phyloP scores from a whole-genome alignment of 1,140 invertebrate species.

The Danaus melanippus region DNA sequence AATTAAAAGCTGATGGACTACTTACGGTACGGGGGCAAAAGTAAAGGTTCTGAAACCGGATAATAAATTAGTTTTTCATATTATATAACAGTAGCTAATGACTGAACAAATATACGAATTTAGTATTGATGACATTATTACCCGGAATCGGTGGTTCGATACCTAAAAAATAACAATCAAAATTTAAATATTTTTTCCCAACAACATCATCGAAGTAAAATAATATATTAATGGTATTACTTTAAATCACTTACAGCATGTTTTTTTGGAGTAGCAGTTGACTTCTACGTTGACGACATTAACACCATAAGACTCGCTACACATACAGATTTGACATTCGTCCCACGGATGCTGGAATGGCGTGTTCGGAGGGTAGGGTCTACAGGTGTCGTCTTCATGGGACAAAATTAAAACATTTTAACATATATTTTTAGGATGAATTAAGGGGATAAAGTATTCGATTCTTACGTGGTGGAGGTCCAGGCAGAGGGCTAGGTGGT shows the following conservation, averaged over 20 bases:
- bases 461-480: constrained; percentile 49
- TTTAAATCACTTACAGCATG: constrained; percentile 45
- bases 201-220: too few species aligned
- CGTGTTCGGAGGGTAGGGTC: constrained; percentile 39
- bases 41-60: neutral
- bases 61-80: neutral
- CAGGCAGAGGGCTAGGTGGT: constrained; percentile 39
- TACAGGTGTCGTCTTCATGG: constrained; percentile 44
- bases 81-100: too few species aligned
- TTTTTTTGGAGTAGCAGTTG: constrained; percentile 48
- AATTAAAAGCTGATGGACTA: neutral
- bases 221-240: neutral
- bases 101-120: constrained; percentile 5
- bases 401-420: neutral
- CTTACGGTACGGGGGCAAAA: constrained; percentile 5
- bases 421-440: neutral
- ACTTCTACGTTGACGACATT: constrained; percentile 46
- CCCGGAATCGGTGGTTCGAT: constrained; percentile 21
- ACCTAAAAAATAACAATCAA: constrained; percentile 19
- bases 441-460: constrained; percentile 7
- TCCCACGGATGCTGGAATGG: constrained; percentile 62
- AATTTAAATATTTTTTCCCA: too few species aligned
- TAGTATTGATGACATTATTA: constrained; percentile 10
- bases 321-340: constrained; percentile 51
- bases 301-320: constrained; percentile 29